Base-by-base conservation (phyloP, 92 coral and sea anemone genomes). In the Anthopleura xanthogrammica region DNA sequence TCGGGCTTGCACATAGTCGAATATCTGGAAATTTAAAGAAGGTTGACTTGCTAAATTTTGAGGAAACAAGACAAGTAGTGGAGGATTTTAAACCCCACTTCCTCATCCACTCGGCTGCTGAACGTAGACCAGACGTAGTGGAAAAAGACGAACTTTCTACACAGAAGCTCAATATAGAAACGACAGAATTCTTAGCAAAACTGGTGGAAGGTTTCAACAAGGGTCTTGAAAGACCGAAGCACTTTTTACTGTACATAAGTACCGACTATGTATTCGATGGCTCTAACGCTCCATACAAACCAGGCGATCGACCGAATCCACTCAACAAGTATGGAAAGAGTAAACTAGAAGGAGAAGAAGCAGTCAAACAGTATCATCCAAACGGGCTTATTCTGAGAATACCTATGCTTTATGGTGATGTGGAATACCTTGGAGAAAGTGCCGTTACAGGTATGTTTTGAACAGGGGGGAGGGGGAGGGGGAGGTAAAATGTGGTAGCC, bases 201-300 rank as follows among this genome's bases (percentile, higher is more conserved):
- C 81, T 90, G 14, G 87, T 95, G 40, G 89, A 86, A 54, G 89
- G 76, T 72, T 87, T 95, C 7, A 95, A 95, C 86, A 65, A 76
- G 13, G 92, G 60, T 16, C 74, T 80, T 52, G 89, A 83, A 23
- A 81, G 29, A 23, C 92, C 90, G 19, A 77, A 78, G 20, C 98
- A 95, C 79, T 95, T 93, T 68, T 84, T 95, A 88, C 79, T 95
- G 41, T 95, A 95, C 62, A 85, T 95, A 41, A 95, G 98, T 77
- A 93, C 98, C 0, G 98, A 90, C 79, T 95, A 95, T 75, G 97
- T 95, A 60, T 95, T 95, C 86, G 98, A 95, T 81, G 98, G 98
- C 14, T 88, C 86, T 5, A 84, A 80, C 20, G 92, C 98, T 0
- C 98, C 98, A 0, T 93, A 93, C 83, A 83, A 89, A 75, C 92